Base-by-base conservation (phyloP, 2,113 vertebrate genomes). In the Tychaedon coryphoeus region DNA sequence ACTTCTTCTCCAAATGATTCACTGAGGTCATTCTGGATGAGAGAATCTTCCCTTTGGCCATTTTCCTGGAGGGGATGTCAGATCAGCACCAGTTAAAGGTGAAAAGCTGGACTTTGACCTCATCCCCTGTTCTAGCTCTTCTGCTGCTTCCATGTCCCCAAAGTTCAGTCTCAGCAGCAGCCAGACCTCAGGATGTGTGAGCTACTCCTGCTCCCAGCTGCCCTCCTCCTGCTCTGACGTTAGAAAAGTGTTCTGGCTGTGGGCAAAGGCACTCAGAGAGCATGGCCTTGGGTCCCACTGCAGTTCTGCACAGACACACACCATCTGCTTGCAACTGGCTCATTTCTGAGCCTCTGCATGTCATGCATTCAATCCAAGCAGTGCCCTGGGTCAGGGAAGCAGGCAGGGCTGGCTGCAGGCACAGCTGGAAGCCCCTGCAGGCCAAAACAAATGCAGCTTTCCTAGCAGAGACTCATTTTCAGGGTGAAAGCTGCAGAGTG, bases 1-100 rank as follows among this genome's bases (percentile, higher is more conserved):
- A 99, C 76, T 29, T 99, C 99, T 94, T 98, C 98, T 48, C 98
- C 98, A 84, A 98, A 89, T 29, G 97, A 98, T 61, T 97, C 97
- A 95, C 92, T 96, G 29, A 97, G 87, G 58, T 96, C 94, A 51
- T 60, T 89, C 25, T 89, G 74, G 56, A 86, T 36, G 57, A 92
- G 6, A 34, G 73, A 58, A 53, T 78, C 91, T 84, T 95, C 95
- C 66, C 74, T 86, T 24, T 96, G 93, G 81, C 97, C 96, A 50
- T 98, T 98, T 53, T 97, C 96, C 99, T 99, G 62, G 36, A 86
- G 36, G 91, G 40, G 23, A 94, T 45, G 72, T 42, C 77, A 95
- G 74, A 86, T 23, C 42, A 91, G 62, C 51, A 72, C 25, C 69
- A 82, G 67, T 43, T 47, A 92, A 24, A 82, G 53, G 48, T 53